phyloP scores from a whole-genome alignment of 92 coral and sea anemone species.

The Parazoanthus atlanticus region DNA sequence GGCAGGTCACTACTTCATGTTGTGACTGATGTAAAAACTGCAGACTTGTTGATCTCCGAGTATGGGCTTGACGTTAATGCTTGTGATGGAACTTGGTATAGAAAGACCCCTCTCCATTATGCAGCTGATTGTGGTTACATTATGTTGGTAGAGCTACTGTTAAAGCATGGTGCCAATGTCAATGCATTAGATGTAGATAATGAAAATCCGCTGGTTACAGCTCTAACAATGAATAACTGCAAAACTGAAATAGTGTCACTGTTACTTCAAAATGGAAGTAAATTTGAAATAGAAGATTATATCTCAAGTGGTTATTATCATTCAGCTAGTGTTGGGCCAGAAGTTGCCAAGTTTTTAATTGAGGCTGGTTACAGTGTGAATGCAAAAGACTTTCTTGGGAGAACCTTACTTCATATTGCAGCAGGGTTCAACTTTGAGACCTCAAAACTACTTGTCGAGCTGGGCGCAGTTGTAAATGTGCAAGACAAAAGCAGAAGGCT shows the following conservation, averaged over 20 bases:
- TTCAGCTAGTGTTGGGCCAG: background rate
- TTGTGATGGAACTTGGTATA: background rate
- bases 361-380: slow-evolving; percentile 2
- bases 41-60: background rate
- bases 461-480: background rate
- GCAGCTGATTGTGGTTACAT: background rate
- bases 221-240: background rate
- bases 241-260: background rate
- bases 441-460: background rate
- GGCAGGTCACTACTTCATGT: slow-evolving; percentile 5
- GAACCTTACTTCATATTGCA: background rate
- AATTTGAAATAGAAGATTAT: background rate
- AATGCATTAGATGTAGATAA: background rate
- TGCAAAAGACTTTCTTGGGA: background rate
- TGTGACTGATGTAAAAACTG: background rate
- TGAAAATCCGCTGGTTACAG: background rate
- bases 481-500: background rate
- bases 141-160: background rate
- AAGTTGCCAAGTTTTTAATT: background rate
- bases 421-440: slow-evolving; percentile 1
- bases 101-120: background rate
- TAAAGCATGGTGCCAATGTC: background rate
- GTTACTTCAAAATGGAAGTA: background rate
- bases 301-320: background rate
- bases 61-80: background rate